Conservation (phyloP, 2,888 invertebrate genomes). For the Tenthredo distinguenda region DNA sequence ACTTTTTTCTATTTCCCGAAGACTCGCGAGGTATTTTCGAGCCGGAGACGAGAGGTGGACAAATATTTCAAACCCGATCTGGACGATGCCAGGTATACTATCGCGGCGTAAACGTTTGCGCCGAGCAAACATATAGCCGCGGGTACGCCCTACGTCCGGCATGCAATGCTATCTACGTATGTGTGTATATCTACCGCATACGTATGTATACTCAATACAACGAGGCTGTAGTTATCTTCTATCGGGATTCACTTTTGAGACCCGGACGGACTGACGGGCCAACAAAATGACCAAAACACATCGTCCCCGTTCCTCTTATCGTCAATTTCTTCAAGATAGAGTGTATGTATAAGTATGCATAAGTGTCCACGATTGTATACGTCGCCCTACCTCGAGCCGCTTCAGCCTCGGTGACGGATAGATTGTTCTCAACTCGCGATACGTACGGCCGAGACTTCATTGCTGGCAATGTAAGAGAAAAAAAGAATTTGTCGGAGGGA, state of each 20-base stretch:
- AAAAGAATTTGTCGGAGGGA: not conserved
- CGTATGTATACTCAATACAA: not conserved
- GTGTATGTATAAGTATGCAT: not conserved
- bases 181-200: not conserved
- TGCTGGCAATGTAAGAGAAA: not conserved
- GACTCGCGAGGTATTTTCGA: conserved; percentile 39
- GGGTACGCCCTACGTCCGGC: conserved; percentile 31
- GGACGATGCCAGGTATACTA: not conserved
- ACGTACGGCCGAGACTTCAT: not conserved
- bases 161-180: not conserved
- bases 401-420: not conserved
- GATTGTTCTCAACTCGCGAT: not conserved
- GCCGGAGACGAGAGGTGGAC: conserved; percentile 32
- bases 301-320: not conserved
- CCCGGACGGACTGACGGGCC: not conserved
- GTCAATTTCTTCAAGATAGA: not conserved
- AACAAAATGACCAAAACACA: not conserved
- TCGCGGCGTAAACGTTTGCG: conserved; percentile 32
- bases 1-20: conserved; percentile 39
- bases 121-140: conserved; percentile 3
- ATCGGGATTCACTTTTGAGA: not conserved
- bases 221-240: not conserved
- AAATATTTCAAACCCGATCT: conserved; percentile 35
- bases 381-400: not conserved
- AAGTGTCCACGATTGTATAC: not conserved